Base-by-base conservation (phyloP, 2,113 vertebrate genomes). In the Lepisosteus oculatus region DNA sequence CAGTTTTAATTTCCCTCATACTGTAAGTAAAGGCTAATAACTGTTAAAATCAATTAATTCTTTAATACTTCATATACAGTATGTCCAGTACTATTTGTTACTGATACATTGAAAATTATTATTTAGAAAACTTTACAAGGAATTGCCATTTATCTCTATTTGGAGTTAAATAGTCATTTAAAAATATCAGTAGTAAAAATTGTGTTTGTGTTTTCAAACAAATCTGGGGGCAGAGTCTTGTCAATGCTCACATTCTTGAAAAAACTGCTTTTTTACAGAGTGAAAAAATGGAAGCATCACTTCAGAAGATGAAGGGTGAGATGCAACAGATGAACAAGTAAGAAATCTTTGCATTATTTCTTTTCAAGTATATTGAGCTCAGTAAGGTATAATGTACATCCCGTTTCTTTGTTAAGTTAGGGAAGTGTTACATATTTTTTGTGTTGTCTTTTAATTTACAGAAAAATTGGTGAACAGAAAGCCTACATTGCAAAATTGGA, bases 271-370 rank as follows among this genome's bases (percentile, higher is more conserved):
- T 3, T 43, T 71, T 44, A 64, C 84, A 98, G 96, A 91, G 80
- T 65, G 78, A 81, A 17, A 93, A 92, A 82, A 75, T 95, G 73
- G 94, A 97, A 73, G 93, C 92, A 3, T 77, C 83, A 14, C 80
- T 94, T n/a, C 81, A 85, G 77, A 92, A 89, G 79, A 87, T 89
- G 67, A 86, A 86, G 66, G 85, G 93, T 71, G 90, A 94, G 78
- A 86, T 93, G 43, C 88, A 95, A 63, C 86, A 89, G 71, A 77
- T 94, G 43, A 87, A 91, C 71, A 77, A 88, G 96, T 96, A 87
- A 89, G 93, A 43, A 68, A 8, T 8, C 14, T n/a, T 14, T 47
- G 8, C 54, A 0, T 45, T 13, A 6, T 55, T 13, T 61, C 41
- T 54, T 61, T 61, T 57, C 29, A 67, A 51, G 29, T 29, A 29